Conservation (phyloP, 2,888 invertebrate genomes). For the Pseudococcus jackbeardsleyi region DNA sequence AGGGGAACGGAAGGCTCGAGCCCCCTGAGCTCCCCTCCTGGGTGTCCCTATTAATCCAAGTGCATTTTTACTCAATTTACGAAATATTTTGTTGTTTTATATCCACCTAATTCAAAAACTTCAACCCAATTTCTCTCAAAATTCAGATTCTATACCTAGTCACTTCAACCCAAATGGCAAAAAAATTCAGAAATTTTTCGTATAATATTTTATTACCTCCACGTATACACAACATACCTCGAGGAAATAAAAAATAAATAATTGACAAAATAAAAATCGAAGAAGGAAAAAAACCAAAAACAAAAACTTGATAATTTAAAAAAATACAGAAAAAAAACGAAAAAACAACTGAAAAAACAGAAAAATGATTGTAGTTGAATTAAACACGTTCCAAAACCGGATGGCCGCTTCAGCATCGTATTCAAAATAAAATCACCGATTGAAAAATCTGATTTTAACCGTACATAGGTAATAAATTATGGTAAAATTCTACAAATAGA, state of each 20-base stretch:
- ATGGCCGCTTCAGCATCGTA: slow-evolving; percentile 13
- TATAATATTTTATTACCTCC: slow-evolving; percentile 23
- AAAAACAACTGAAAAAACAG: neutral
- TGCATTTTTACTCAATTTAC: too few relatives aligned
- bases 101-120: too few relatives aligned
- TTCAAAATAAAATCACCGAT: neutral
- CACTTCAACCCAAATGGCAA: neutral
- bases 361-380: slow-evolving; percentile 42
- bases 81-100: too few relatives aligned
- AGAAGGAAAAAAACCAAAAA: neutral
- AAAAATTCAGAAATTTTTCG: neutral
- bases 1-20: too few relatives aligned
- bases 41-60: too few relatives aligned
- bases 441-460: neutral
- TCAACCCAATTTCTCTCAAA: too few relatives aligned
- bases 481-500: slow-evolving; percentile 43
- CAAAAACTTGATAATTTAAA: neutral
- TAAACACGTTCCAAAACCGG: neutral
- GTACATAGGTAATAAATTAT: neutral
- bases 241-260: slow-evolving; percentile 47
- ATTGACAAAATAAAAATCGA: slow-evolving; percentile 24
- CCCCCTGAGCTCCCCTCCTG: too few relatives aligned
- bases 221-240: neutral
- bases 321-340: neutral
- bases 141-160: too few relatives aligned